Percentiles rank a stretch among this genome's conserved stretches.
phyloP scores from a whole-genome alignment of 2,113 vertebrate species.

The Chloropsis cyanopogon region DNA sequence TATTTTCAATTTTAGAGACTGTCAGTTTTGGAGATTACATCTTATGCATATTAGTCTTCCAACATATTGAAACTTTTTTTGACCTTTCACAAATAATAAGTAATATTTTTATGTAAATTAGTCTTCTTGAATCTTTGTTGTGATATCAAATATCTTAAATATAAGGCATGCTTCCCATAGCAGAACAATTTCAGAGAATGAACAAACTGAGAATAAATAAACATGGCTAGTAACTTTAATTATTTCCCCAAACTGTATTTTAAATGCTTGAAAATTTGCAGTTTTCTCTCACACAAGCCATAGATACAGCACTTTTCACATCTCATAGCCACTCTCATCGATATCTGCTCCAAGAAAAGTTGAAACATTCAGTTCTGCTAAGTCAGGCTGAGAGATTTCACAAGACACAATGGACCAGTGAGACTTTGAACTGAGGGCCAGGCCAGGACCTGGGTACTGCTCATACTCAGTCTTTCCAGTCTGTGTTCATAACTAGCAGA shows the following conservation, averaged over 20 bases:
- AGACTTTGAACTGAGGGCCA: not conserved
- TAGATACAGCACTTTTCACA: not conserved
- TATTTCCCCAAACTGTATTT: not conserved
- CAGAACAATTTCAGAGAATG: not conserved
- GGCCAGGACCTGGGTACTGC: not conserved
- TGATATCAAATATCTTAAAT: not conserved
- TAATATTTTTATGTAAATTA: not conserved
- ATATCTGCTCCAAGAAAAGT: not conserved
- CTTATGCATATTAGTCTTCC: not conserved
- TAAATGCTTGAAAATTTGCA: not conserved
- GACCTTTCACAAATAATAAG: not conserved
- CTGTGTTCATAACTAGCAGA: not conserved
- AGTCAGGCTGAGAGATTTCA: not conserved
- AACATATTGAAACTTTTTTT: not conserved
- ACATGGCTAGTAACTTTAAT: not conserved
- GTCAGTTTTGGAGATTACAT: not conserved
- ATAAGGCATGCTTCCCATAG: not conserved
- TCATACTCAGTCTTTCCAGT: not conserved
- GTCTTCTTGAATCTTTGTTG: not conserved
- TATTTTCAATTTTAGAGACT: not conserved
- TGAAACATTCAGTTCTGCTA: not conserved
- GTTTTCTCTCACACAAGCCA: not conserved
- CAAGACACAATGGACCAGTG: not conserved
- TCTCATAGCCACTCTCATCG: accelerated
- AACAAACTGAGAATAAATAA: not conserved